Base-by-base conservation (phyloP, 1,140 invertebrate species). In the Teleopsis dalmanni region DNA sequence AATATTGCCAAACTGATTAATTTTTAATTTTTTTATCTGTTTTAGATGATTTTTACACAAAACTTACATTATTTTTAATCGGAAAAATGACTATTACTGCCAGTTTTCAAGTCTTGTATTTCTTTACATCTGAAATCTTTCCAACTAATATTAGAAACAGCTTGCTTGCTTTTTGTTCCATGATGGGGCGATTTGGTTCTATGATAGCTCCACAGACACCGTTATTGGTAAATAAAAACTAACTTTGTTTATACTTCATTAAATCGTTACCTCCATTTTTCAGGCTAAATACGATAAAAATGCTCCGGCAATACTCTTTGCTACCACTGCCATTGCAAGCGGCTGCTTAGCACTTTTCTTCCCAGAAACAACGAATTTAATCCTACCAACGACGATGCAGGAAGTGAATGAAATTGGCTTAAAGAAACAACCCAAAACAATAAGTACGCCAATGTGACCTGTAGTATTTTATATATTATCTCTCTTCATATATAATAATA, bases 51-150 rank as follows among this genome's bases (percentile, higher is more conserved):
- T 50, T 61, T n/a, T 54, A 52, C 21, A 48, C 74, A 49, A 74
- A 76, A 0, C 57, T 82, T 46, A 63, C 72, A 0, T 47, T 82
- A 18, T 87, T 83, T 60, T 75, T 91, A 45, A 64, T 81, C 25
- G 88, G 88, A 9, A 90, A 89, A 73, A 78, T 82, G 60, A 78
- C 80, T 31, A 84, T 84, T 37, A 82, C 84, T 3, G 76, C 78
- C 51, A 79, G 82, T 2, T 85, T 85, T 65, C 80, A 81, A 52
- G 76, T 81, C 5, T 58, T 83, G 16, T 85, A 85, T 59, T 76
- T 85, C 43, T 83, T 81, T 55, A 83, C 82, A 1, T 76, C 80
- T 1, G 83, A 85, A 70, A 72, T 85, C 60, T 85, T 82, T 58
- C 83, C 83, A 2, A 85, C 83, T 4, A 75, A 74, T 43, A 64